Conservation (phyloP, 2,888 invertebrate species). For the Griposia aprilina region DNA sequence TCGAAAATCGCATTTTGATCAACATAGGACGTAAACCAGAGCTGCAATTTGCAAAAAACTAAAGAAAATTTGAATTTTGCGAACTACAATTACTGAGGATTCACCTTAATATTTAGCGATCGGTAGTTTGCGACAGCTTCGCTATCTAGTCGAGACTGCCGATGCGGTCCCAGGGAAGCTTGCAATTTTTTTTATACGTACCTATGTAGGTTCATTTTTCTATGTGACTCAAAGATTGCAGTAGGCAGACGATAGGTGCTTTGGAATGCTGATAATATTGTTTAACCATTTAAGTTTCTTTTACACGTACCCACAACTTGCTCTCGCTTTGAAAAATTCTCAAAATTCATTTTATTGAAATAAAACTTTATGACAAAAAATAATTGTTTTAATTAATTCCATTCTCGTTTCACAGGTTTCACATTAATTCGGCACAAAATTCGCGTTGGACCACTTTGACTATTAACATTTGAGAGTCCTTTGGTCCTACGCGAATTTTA, state of each 20-base stretch:
- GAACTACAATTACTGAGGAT: too few species aligned
- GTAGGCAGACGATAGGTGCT: neutral
- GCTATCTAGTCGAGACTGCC: too few species aligned
- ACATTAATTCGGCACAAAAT: neutral
- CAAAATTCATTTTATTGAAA: neutral
- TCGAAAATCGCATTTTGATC: too few species aligned
- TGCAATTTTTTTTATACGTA: neutral
- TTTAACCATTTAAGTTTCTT: too few species aligned
- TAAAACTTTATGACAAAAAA: neutral
- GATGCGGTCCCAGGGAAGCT: too few species aligned
- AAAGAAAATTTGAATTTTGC: too few species aligned
- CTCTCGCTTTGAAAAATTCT: neutral
- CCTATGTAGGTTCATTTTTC: neutral
- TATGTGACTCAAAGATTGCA: neutral
- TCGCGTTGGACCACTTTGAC: neutral
- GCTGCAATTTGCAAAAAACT: too few species aligned
- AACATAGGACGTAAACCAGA: too few species aligned
- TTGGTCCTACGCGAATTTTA: neutral
- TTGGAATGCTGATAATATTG: too few species aligned
- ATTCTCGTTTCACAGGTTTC: neutral
- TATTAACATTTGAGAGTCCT: neutral
- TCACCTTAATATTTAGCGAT: too few species aligned
- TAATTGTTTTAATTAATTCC: neutral
- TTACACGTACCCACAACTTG: neutral
- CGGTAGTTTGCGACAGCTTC: too few species aligned